A percentile compares a stretch with the other conserved stretches of the same genome.
Conservation (phyloP, 2,888 invertebrate species). For the Fragum fragum region DNA sequence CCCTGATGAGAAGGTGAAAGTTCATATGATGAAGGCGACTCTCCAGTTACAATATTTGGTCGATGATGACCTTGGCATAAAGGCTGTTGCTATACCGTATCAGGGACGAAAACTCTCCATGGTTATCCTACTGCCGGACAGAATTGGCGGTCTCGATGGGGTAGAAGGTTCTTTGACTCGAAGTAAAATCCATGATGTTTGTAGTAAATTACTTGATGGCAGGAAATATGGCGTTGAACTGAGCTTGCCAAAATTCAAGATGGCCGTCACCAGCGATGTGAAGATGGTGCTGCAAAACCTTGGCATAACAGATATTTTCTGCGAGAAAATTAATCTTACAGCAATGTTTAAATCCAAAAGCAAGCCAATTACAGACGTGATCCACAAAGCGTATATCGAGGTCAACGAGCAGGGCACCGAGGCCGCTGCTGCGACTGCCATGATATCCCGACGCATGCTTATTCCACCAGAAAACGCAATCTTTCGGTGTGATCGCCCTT, state of each 20-base stretch:
- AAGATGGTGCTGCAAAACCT: constrained; percentile 63
- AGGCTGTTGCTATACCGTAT: constrained; percentile 92
- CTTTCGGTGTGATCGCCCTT: constrained; percentile 56
- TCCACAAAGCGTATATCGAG: constrained; percentile 68
- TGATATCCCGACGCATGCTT: constrained; percentile 48
- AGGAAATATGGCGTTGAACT: constrained; percentile 49
- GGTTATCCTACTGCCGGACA: constrained; percentile 61
- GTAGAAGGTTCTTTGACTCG: constrained; percentile 51
- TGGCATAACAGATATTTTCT: constrained; percentile 77
- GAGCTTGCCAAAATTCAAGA: constrained; percentile 75
- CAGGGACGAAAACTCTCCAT: constrained; percentile 46
- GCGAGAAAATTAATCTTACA: constrained; percentile 56
- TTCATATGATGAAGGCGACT: constrained; percentile 52
- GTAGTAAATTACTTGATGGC: neutral
- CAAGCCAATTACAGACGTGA: constrained; percentile 55
- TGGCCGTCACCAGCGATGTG: constrained; percentile 66
- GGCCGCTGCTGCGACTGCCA: constrained; percentile 60
- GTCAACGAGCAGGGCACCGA: constrained; percentile 62
- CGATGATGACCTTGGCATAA: constrained; percentile 90
- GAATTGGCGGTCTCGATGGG: constrained; percentile 52
- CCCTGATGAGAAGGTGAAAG: constrained; percentile 21
- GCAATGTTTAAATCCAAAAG: constrained; percentile 46
- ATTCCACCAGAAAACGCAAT: constrained; percentile 28
- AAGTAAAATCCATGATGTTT: constrained; percentile 4
- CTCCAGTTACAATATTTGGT: constrained; percentile 26